Conservation (phyloP, 2,113 vertebrate genomes). For the Gadus chalcogrammus region DNA sequence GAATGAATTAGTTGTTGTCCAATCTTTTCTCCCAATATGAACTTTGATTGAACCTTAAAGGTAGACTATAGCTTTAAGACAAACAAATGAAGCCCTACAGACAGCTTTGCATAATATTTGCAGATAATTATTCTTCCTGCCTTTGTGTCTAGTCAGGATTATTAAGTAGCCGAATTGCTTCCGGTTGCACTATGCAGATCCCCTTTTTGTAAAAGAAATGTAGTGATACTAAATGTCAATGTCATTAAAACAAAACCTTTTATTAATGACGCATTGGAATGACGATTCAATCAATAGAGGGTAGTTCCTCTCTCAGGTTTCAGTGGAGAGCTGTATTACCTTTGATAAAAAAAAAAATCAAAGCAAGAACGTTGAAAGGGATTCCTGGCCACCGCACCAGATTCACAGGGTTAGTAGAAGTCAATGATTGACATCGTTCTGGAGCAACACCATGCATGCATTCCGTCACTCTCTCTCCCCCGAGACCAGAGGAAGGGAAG, state of each 20-base stretch:
- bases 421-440: conserved; percentile 6
- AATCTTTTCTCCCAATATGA: not conserved
- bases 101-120: too few relatives aligned
- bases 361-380: not conserved
- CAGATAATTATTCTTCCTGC: too few relatives aligned
- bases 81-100: not conserved
- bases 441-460: conserved; percentile 15
- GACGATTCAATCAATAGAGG: conserved; percentile 15
- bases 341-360: not conserved
- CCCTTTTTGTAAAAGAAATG: too few relatives aligned
- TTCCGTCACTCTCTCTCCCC: not conserved
- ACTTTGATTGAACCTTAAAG: not conserved
- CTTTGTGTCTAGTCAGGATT: not conserved
- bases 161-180: not conserved
- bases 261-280: too few relatives aligned
- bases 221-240: too few relatives aligned
- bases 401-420: conserved; percentile 7
- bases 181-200: too few relatives aligned
- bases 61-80: not conserved
- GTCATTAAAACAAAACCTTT: too few relatives aligned
- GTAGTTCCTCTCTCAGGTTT: not conserved
- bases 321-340: not conserved
- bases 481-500: conserved; percentile 13
- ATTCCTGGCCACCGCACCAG: conserved; percentile 10
- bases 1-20: too few relatives aligned